Evolutionary conservation across 2,888 invertebrate genomes (phyloP), one percentile per base, ranked within the genome.

Genomic region (Tuberolachnus salignus): DNA sequence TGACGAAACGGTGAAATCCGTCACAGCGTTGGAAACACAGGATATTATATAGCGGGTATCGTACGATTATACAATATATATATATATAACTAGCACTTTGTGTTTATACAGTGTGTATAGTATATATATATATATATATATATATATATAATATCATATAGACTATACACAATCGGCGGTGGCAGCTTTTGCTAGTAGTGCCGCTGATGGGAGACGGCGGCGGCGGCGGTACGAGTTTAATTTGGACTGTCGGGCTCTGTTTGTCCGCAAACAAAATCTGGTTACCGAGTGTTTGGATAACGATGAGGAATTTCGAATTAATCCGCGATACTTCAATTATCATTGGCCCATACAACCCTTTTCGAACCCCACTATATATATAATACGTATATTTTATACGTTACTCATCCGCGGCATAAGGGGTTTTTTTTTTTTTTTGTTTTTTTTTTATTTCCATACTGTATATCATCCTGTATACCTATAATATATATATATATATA

Each of bases 271-370:
- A 78, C 78, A 78, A 78, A 78, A 78, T 78, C 78, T 78, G 78
- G 78, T 78, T 78, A 78, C 78, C 78, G 34, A 78, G 78, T 78
- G 78, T 78, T 78, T 78, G 78, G 78, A 78, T 78, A 78, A 69
- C 78, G 78, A 78, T 59, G 75, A 78, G 75, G 61, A 78, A 78
- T 78, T 69, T 57, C 61, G 78, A 78, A 78, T 78, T 78, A 78
- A 78, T 78, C 78, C 59, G 59, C 51, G 51, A 78, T 69, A 78
- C 78, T 78, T 78, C 78, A 78, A 78, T 78, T 78, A 78, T 78
- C 69, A 78, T 78, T 78, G 78, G 78, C 78, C 78, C 78, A 49
- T 78, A 78, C 78, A 78, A 78, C 78, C 78, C 78, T 78, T 78
- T 78, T 78, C 42, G 69, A 69, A 69, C 59, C 78, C 78, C 49